Conservation (phyloP, 2,888 invertebrate genomes). For the Tridacna gigas region DNA sequence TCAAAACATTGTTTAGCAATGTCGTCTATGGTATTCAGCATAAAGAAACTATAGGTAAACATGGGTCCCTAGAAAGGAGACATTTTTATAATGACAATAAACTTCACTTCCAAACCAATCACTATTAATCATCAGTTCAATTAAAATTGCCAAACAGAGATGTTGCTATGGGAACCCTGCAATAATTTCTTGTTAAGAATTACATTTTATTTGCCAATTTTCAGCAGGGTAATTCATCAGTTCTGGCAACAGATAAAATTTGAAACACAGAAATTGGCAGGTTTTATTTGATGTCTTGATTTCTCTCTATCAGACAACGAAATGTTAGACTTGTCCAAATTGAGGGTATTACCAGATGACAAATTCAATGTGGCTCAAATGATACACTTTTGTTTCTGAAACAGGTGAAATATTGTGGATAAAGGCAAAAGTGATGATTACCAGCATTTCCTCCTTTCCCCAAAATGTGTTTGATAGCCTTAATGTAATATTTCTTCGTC, state of each 20-base stretch:
- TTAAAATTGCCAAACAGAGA: constrained; percentile 22
- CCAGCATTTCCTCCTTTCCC: not conserved
- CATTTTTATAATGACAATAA: constrained; percentile 20
- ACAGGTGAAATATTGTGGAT: too few relatives aligned
- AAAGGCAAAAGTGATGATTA: too few relatives aligned
- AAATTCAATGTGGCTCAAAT: too few relatives aligned
- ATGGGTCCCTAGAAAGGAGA: not conserved
- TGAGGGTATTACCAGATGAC: too few relatives aligned
- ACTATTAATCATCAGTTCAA: constrained; percentile 23
- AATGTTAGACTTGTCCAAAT: too few relatives aligned
- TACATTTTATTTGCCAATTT: constrained; percentile 28
- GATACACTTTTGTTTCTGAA: too few relatives aligned
- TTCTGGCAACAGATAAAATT: constrained; percentile 18
- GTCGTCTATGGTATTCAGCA: too few relatives aligned
- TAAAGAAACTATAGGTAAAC: too few relatives aligned
- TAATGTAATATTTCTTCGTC: not conserved
- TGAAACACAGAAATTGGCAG: constrained; percentile 22
- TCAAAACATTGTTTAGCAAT: too few relatives aligned
- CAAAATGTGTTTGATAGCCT: not conserved
- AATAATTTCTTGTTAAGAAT: constrained; percentile 24
- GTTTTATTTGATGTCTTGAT: constrained; percentile 19
- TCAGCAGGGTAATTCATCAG: constrained; percentile 17
- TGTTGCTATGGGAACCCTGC: constrained; percentile 19
- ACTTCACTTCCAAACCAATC: constrained; percentile 25
- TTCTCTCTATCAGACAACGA: not conserved